A percentile compares a stretch with the other conserved stretches of the same genome.
Conservation (phyloP, 2,797 vertebrate genomes). For the Hafferia zeledoni region DNA sequence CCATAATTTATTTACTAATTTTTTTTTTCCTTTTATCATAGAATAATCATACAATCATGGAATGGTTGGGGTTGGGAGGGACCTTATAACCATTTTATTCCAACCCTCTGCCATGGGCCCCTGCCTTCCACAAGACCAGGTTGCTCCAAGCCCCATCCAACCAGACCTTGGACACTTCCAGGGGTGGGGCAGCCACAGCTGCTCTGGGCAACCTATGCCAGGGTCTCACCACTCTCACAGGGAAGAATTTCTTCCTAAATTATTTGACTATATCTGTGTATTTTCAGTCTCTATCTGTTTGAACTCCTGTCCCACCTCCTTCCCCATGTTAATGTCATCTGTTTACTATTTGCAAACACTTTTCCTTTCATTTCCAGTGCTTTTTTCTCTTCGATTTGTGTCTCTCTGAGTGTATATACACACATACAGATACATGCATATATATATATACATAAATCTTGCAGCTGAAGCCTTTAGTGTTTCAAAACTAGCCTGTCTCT, state of each 20-base stretch:
- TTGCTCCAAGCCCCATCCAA: rapidly evolving
- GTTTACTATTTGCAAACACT: slow-evolving; percentile 23
- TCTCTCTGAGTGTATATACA: not conserved
- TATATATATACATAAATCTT: not conserved
- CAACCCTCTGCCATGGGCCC: not conserved
- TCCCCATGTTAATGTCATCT: not conserved
- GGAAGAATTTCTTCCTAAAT: not conserved
- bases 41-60: not conserved
- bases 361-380: slow-evolving; percentile 49
- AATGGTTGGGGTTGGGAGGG: not conserved
- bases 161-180: not conserved
- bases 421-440: not conserved
- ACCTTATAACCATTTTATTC: rapidly evolving
- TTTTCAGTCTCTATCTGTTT: slow-evolving; percentile 28
- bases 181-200: not conserved
- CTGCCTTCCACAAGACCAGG: rapidly evolving
- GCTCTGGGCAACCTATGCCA: not conserved
- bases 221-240: rapidly evolving
- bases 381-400: slow-evolving; percentile 34
- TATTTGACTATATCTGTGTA: not conserved
- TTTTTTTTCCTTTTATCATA: not conserved
- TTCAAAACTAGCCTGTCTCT: slow-evolving; percentile 18
- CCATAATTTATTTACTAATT: not conserved
- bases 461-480: slow-evolving; percentile 10
- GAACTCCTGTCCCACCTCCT: not conserved